Conservation (phyloP, 2,113 vertebrate genomes). For the Hylia prasina region DNA sequence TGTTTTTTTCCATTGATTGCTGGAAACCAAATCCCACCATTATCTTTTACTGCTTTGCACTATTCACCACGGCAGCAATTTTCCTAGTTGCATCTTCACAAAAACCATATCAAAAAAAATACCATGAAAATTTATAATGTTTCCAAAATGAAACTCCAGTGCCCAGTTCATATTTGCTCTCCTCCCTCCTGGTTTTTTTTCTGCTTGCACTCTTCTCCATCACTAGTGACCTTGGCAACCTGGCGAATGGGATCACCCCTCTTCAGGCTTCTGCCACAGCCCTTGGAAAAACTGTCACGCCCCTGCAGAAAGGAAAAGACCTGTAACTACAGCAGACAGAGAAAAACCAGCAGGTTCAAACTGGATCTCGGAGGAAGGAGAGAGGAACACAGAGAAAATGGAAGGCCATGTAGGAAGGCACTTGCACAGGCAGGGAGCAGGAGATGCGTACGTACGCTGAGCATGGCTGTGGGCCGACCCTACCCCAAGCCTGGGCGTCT, state of each 20-base stretch:
- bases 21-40: neutral
- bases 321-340: neutral
- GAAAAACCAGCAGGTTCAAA: neutral
- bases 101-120: neutral
- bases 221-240: neutral
- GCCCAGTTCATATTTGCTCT: neutral
- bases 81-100: neutral
- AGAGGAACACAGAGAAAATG: neutral
- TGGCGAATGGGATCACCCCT: accelerated
- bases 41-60: neutral
- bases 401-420: neutral
- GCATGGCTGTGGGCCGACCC: accelerated
- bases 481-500: accelerated
- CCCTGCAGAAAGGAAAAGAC: neutral
- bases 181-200: neutral
- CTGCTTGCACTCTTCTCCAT: accelerated
- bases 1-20: neutral
- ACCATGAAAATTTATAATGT: neutral
- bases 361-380: neutral
- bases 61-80: neutral
- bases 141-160: neutral
- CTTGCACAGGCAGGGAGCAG: neutral
- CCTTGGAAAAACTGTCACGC: neutral
- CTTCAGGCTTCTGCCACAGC: neutral
- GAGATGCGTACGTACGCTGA: accelerated